Base-by-base conservation (phyloP, 2,113 vertebrate genomes). In the Osmerus eperlanus region DNA sequence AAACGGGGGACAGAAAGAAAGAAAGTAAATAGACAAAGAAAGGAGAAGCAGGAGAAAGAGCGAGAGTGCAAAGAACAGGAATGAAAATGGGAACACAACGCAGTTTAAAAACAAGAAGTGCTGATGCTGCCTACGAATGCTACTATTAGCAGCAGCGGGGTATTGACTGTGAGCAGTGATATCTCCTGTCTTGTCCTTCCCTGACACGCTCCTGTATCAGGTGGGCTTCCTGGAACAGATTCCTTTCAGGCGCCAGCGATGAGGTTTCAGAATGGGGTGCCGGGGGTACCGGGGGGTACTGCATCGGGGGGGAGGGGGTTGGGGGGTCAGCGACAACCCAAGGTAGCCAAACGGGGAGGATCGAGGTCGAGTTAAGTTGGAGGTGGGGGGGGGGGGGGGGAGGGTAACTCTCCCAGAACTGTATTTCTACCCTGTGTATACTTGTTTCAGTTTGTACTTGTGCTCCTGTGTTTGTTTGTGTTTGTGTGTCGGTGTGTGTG, bases 211-310 rank as follows among this genome's bases (percentile, higher is more conserved):
- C 28, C 3, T 18, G 29, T 75, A 74, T 73, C 72, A 59, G 72
- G 25, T 54, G 54, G 21, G 69, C 54, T 79, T 70, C 67, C 29
- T 25, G 25, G 41, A 73, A 66, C 56, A 65, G 75, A 72, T 73
- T 53, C 55, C 55, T 76, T 76, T 65, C 32, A 60, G 65, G 36
- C 4, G 6, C 54, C 69, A 65, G 21, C 16, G 12, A 61, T 14
- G 67, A 65, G 41, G 71, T 68, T 65, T 67, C n/a, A 47, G 54
- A 73, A 19, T 60, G 64, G 65, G 70, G 59, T 25, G 41, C 23
- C 8, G 36, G 36, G 36, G 29, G 29, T 32, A 32, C 3, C 29
- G 5, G 16, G 65, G 64, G 65, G 23, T 23, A 23, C 23, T 23
- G 23, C 23, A 23, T 23, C 23, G 23, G 23, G 23, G 23, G 23